Evolutionary conservation across 2,797 vertebrate genomes (phyloP), one percentile per base, ranked within the genome.

Genomic region (Dendrocincla tyrannina): DNA sequence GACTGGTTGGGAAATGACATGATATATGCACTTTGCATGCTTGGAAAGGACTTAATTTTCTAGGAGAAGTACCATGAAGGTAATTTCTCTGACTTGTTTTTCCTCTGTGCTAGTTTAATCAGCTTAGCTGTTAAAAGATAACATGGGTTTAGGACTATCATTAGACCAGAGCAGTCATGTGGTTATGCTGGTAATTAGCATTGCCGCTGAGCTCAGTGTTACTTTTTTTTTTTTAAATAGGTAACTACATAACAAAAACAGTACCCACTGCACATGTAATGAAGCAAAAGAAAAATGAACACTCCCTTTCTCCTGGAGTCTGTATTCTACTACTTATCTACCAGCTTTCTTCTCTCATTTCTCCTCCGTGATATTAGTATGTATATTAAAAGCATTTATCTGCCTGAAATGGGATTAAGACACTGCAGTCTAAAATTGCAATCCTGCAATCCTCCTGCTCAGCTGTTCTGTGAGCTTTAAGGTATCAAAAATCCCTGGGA

Each of bases 101-200:
- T 74, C 73, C 62, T 72, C 82, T 78, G 73, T 78, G 70, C 73
- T 91, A 62, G 59, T 90, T 92, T 90, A 97, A 96, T 96, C 92
- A 89, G 89, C 73, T 96, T 91, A 94, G 69, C 94, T 93, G 92
- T 94, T 96, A 88, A 91, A 88, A 95, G 94, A 88, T 91, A 93
- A 84, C 91, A 81, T 5, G 32, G 85, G 58, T 13, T 96, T 91
- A 93, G 87, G 79, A 80, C 95, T 94, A 81, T 88, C 87, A 81
- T 95, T 94, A 96, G 91, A 70, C 64, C 19, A 30, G 25, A 82
- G 46, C 35, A 60, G 86, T 95, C 93, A 97, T 74, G 86, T 93
- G 95, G 77, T 73, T 79, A n/a, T 60, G n/a, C 37, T 55, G 70
- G 59, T 89, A 92, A 93, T 94, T 93, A 93, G 86, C 68, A n/a